Evolutionary conservation across 2,888 invertebrate genomes (phyloP).

Genomic region (Tenthredo distinguenda): DNA sequence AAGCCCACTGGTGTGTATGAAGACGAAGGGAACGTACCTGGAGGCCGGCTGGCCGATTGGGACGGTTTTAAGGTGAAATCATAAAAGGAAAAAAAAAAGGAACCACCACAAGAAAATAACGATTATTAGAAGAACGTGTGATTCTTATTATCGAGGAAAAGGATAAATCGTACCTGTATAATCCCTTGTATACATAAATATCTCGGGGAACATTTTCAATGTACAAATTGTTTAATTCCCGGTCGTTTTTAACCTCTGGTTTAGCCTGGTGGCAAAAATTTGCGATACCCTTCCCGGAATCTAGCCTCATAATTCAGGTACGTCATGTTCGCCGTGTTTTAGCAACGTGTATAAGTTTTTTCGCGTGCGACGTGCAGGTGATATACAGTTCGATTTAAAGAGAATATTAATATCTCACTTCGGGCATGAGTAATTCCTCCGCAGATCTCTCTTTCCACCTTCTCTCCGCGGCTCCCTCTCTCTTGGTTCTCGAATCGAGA

Average conservation of each 20-base stretch:
- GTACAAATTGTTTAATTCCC: slow-evolving; percentile 21
- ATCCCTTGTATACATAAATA: neutral
- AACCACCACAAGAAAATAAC: neutral
- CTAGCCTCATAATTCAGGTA: slow-evolving; percentile 60
- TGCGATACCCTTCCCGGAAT: slow-evolving; percentile 57
- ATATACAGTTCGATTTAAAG: slow-evolving; percentile 62
- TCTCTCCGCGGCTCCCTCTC: slow-evolving; percentile 53
- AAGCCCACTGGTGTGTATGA: neutral
- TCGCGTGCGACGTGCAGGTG: slow-evolving; percentile 47
- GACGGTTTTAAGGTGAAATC: neutral
- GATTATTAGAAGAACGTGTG: neutral
- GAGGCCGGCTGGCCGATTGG: neutral
- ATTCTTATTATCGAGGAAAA: neutral
- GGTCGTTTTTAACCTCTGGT: neutral
- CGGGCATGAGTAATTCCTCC: slow-evolving; percentile 14
- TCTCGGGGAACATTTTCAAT: neutral
- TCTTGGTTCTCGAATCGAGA: slow-evolving; percentile 55
- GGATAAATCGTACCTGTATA: neutral
- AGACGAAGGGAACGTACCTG: neutral
- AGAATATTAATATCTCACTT: slow-evolving; percentile 64
- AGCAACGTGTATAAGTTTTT: slow-evolving; percentile 58
- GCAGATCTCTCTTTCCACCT: slow-evolving; percentile 30
- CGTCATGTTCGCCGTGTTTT: slow-evolving; percentile 59
- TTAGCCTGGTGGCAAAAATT: slow-evolving; percentile 19
- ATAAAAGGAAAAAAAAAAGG: neutral